phyloP scores from a whole-genome alignment of 2,888 invertebrate genomes.

The Thereva nobilitata region DNA sequence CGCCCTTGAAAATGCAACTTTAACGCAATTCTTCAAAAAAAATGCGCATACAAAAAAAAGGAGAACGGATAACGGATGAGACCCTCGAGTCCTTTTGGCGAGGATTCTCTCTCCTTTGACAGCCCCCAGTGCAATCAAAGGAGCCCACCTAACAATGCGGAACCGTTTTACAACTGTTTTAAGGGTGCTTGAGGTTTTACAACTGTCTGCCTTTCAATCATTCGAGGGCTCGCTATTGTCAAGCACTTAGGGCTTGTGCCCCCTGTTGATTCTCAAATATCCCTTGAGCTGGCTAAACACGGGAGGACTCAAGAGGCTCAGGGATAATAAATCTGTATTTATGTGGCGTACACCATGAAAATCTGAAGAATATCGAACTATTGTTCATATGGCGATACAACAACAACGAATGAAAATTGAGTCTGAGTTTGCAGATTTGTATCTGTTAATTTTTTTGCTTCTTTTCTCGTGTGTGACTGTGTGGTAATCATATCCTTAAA shows the following conservation, averaged over 20 bases:
- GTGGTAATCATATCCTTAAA: conserved; percentile 11
- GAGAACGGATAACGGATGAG: conserved; percentile 30
- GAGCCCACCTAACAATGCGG: conserved; percentile 38
- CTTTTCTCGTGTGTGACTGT: conserved; percentile 3
- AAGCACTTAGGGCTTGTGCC: conserved; percentile 33
- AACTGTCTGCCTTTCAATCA: conserved; percentile 36
- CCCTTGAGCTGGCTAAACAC: conserved; percentile 7
- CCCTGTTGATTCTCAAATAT: conserved; percentile 39
- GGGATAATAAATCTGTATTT: conserved; percentile 29
- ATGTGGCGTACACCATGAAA: conserved; percentile 9
- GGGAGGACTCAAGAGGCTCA: conserved; percentile 4
- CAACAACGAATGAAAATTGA: neutral
- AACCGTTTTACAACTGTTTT: conserved; percentile 42
- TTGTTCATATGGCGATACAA: neutral
- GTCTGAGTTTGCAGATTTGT: neutral
- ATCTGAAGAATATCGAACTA: conserved; percentile 8
- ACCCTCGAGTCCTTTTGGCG: conserved; percentile 16
- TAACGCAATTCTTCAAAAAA: conserved; percentile 31
- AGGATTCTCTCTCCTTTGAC: neutral
- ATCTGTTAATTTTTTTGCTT: conserved; percentile 10
- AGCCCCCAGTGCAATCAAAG: conserved; percentile 11
- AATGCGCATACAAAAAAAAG: conserved; percentile 6
- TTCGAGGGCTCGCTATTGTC: conserved; percentile 37
- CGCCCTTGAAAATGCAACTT: conserved; percentile 31
- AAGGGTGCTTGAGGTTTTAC: conserved; percentile 42